A percentile compares a stretch with the other conserved stretches of the same genome.
Evolutionary conservation across 2,797 vertebrate species (phyloP).

Genomic region (Siniperca undulata): DNA sequence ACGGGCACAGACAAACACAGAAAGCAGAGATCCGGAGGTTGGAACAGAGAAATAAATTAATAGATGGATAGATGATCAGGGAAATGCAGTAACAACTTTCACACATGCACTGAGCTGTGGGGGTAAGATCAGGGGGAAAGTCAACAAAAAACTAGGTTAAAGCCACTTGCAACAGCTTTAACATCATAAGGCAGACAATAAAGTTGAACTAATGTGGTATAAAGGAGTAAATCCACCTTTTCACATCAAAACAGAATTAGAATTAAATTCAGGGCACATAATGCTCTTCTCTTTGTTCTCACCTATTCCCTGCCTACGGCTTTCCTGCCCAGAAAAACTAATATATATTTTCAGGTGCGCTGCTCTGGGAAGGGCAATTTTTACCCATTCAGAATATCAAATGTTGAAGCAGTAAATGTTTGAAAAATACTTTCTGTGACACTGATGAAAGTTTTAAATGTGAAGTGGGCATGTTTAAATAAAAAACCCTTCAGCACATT

Average conservation of each 20-base stretch:
- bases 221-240: constrained; percentile 31
- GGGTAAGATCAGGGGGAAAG: neutral
- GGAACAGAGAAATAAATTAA: neutral
- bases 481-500: neutral
- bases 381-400: constrained; percentile 51
- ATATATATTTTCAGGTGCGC: constrained; percentile 44
- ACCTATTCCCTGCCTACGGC: constrained; percentile 26
- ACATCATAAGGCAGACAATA: constrained; percentile 22
- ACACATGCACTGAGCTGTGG: neutral
- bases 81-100: neutral
- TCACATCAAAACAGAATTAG: constrained; percentile 45
- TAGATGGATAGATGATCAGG: neutral
- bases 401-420: constrained; percentile 28
- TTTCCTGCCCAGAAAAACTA: constrained; percentile 48
- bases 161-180: neutral
- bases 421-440: constrained; percentile 22
- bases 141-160: constrained; percentile 7
- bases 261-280: constrained; percentile 63
- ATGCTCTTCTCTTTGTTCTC: constrained; percentile 52
- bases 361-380: constrained; percentile 39
- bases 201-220: constrained; percentile 31
- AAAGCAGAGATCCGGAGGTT: neutral
- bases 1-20: constrained; percentile 13
- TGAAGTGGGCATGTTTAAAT: neutral
- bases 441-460: constrained; percentile 14